Evolutionary conservation across 1,140 invertebrate species (phyloP).

Genomic region (Odontomachus brunneus): DNA sequence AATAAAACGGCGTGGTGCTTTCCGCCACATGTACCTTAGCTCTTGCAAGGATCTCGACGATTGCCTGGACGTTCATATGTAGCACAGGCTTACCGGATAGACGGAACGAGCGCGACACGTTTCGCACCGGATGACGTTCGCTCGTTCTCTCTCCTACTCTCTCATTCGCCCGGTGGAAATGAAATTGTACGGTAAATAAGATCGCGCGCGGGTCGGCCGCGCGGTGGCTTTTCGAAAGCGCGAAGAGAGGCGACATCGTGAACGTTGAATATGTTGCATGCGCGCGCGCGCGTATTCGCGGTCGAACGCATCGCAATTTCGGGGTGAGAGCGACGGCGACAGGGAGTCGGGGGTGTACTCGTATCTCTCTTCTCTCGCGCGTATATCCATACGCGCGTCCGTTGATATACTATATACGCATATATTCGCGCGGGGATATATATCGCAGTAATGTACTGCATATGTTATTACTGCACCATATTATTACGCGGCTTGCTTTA

Average conservation of each 20-base stretch:
- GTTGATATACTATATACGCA: slow-evolving; percentile 32
- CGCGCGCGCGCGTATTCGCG: neutral
- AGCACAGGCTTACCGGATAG: neutral
- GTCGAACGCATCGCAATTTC: slow-evolving; percentile 51
- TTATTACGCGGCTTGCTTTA: slow-evolving; percentile 74
- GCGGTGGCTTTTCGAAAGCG: neutral
- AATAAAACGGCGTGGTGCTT: slow-evolving; percentile 2
- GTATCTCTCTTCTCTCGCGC: too few relatives aligned
- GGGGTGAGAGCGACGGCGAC: slow-evolving; percentile 9
- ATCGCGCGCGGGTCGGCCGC: slow-evolving; percentile 8
- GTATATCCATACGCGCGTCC: slow-evolving; percentile 18
- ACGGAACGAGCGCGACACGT: neutral
- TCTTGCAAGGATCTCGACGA: slow-evolving; percentile 20
- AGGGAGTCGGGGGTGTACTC: too few relatives aligned
- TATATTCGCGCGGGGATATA: slow-evolving; percentile 45
- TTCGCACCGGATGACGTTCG: neutral
- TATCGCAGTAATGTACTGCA: slow-evolving; percentile 64
- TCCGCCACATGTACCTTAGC: neutral
- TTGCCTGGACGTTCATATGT: slow-evolving; percentile 12
- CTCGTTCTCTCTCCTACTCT: too few relatives aligned
- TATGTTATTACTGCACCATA: slow-evolving; percentile 71
- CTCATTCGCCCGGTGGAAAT: slow-evolving; percentile 2
- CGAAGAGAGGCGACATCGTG: neutral
- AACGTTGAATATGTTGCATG: neutral
- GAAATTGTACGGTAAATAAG: slow-evolving; percentile 51